Conservation (phyloP, 2,888 invertebrate genomes). For the Trissonchulus sp. region DNA sequence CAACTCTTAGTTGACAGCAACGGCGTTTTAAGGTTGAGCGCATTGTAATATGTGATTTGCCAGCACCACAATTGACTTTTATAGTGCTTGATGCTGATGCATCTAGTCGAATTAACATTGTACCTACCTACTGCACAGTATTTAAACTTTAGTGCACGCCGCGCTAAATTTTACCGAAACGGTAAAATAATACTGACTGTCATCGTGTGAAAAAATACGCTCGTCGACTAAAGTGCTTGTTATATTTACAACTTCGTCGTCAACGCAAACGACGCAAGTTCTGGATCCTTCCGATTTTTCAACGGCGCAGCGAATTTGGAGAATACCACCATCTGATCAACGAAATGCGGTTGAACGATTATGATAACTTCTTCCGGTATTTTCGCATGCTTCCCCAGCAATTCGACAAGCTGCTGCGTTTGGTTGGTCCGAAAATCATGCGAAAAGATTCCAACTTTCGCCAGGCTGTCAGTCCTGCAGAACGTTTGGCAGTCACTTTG, state of each 20-base stretch:
- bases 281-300: not conserved
- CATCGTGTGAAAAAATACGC: no score
- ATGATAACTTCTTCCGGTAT: not conserved
- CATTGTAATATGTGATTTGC: no score
- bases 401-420: not conserved
- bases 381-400: not conserved
- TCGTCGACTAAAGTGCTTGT: no score
- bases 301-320: not conserved
- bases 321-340: not conserved
- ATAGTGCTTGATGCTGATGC: no score
- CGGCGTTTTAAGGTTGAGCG: no score
- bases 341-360: not conserved
- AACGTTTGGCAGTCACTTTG: not conserved
- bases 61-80: no score
- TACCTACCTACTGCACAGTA: no score
- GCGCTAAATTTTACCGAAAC: no score
- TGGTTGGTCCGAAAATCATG: not conserved
- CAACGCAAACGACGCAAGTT: not conserved
- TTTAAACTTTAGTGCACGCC: no score
- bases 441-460: not conserved
- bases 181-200: no score
- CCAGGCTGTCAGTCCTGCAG: not conserved
- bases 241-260: not conserved
- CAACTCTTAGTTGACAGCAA: no score
- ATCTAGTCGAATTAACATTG: no score